Evolutionary conservation across 1,140 invertebrate species (phyloP).

Genomic region (Trichonephila clavata): DNA sequence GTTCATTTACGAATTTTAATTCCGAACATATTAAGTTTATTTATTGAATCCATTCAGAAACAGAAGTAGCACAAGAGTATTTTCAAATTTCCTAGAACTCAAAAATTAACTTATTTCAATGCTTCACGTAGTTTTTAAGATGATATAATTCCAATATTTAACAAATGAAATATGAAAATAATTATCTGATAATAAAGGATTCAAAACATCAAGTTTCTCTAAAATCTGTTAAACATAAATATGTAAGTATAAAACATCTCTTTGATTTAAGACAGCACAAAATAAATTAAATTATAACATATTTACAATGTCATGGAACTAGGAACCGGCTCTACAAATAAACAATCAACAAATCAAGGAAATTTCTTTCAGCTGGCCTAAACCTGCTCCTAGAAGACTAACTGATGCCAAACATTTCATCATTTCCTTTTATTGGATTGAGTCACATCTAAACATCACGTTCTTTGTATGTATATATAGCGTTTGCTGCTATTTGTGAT

Average conservation of each 20-base stretch:
- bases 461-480: background rate
- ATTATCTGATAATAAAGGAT: slow-evolving; percentile 11
- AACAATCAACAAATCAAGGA: background rate
- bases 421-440: background rate
- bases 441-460: background rate
- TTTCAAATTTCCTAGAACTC: background rate
- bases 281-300: slow-evolving; percentile 76
- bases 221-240: slow-evolving; percentile 68
- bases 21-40: too few species aligned
- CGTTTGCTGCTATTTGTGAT: background rate
- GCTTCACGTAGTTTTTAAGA: background rate
- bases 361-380: background rate
- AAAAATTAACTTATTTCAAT: background rate
- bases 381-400: background rate
- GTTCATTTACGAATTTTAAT: too few species aligned
- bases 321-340: background rate
- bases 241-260: slow-evolving; percentile 68
- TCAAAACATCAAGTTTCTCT: slow-evolving; percentile 3
- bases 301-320: slow-evolving; percentile 67
- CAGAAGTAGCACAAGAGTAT: background rate
- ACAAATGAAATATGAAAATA: slow-evolving; percentile 26
- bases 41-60: background rate
- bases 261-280: slow-evolving; percentile 72
- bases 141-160: background rate
- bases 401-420: background rate